Base-by-base conservation (phyloP, 2,888 invertebrate species). In the Parthenolecanium corni region DNA sequence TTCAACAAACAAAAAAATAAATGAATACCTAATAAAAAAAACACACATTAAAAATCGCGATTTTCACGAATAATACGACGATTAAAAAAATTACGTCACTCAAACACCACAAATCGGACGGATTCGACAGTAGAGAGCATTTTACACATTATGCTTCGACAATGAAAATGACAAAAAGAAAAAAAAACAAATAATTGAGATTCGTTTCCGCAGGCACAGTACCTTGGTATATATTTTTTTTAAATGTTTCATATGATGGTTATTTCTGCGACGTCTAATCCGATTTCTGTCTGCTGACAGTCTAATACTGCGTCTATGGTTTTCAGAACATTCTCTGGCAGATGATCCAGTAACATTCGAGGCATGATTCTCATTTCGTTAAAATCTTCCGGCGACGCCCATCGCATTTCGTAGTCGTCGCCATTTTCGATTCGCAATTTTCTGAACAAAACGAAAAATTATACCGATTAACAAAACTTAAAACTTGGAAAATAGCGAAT, bases 301-400 rank as follows among this genome's bases (percentile, higher is more conserved):
- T 71, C 69, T 16, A 85, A 71, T 52, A 86, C 77, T 0, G 80
- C 82, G 56, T 81, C 78, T 56, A 91, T 74, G 21, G 86, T 85
- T 67, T 80, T 77, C 68, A 82, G 79, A 18, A 90, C 82, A 71
- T 84, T 84, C 71, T 89, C 84, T 0, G 92, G 91, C 52, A 91
- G 75, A 73, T 93, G 92, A 73, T 93, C 91, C 1, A 86, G 77
- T 3, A 91, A 72, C 87, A 91, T 91, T 53, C 85, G 78, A 5
- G 89, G 88, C 82, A 89, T 88, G 57, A 92, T 86, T 68, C 85
- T 79, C 58, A 92, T 76, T 71, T 89, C 86, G 76, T 82, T 81
- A 74, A 89, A 89, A 72, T 86, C 85, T 71, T 88, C 86, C 0
- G 86, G 78, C n/a, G 61, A 62, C 2, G 86, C 84, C 89, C 89